phyloP scores from a whole-genome alignment of 2,888 invertebrate genomes.

The Melanchra persicariae region DNA sequence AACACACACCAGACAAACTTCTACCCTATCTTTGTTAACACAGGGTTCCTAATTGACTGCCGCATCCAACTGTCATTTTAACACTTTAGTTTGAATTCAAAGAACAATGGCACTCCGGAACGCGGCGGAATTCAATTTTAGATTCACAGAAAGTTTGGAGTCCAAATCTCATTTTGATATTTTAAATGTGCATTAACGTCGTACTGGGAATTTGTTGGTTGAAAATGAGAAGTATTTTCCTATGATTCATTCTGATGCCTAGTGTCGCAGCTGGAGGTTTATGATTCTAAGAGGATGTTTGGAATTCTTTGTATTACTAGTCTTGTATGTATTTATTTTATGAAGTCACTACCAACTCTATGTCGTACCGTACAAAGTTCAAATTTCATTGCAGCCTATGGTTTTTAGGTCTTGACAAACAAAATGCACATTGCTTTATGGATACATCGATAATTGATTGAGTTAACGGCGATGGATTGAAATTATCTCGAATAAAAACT shows the following conservation, averaged over 20 bases:
- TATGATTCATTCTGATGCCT: constrained; percentile 48
- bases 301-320: background rate
- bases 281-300: background rate
- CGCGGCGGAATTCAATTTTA: constrained; percentile 79
- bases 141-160: constrained; percentile 76
- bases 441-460: too few species aligned
- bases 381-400: too few species aligned
- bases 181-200: constrained; percentile 75
- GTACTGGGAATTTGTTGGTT: constrained; percentile 63
- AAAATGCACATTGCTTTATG: too few species aligned
- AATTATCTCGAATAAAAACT: too few species aligned
- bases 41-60: constrained; percentile 54
- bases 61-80: constrained; percentile 62
- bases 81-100: constrained; percentile 72
- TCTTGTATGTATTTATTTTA: background rate
- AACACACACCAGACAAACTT: constrained; percentile 23
- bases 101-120: constrained; percentile 72
- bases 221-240: constrained; percentile 65
- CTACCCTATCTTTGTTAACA: constrained; percentile 25
- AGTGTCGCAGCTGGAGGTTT: constrained; percentile 33
- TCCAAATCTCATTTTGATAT: constrained; percentile 78
- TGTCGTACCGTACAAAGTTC: too few species aligned
- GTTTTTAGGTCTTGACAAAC: too few species aligned
- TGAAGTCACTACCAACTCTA: too few species aligned
- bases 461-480: too few species aligned